Base-by-base conservation (phyloP, 2,797 vertebrate species). In the Threskiornis aethiopicus region DNA sequence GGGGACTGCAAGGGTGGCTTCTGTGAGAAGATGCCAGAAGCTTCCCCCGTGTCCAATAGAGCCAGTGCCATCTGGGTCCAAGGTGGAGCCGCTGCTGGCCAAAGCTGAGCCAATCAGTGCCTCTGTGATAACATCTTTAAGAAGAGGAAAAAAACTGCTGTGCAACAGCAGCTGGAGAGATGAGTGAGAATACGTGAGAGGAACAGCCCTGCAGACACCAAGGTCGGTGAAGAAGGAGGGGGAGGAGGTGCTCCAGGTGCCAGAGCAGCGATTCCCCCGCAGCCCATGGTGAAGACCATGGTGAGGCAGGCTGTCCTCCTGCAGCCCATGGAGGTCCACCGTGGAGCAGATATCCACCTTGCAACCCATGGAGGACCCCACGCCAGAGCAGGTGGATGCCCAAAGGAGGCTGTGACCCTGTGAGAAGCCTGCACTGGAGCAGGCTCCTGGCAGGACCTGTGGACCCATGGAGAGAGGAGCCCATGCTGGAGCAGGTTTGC, bases 1-100 rank as follows among this genome's bases (percentile, higher is more conserved):
- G 12, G 6, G 7, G 22, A 8, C 26, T 37, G 7, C 55, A 16
- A 19, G 26, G 31, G 16, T 57, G 28, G 71, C 13, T 83, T 62
- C 57, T 75, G n/a, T 54, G 25, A 54, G 61, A 58, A 65, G 44
- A 11, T 59, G 33, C 33, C 21, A 31, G 76, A 44, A 66, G 24
- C 37, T 58, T 73, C 52, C 59, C 22, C 20, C 2, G 3, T 28
- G 54, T 42, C 41, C 3, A 1, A 83, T 6, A 62, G 33, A 71
- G 55, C 22, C 47, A 54, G 12, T 35, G 44, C 20, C 66, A 84
- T 59, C 37, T 1, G 3, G 39, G 52, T 90, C n/a, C 66, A 52
- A 29, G 58, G 46, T 1, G 1, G 33, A 65, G 20, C 24, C 3
- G 0, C n/a, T 4, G 1, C 51, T 58, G 42, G 39, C 57, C 46